These are phyloP conservation scores for Dendroctonus valens DNA, from an alignment of 1,140 invertebrate species.

Conservation along the genomic window DNA sequence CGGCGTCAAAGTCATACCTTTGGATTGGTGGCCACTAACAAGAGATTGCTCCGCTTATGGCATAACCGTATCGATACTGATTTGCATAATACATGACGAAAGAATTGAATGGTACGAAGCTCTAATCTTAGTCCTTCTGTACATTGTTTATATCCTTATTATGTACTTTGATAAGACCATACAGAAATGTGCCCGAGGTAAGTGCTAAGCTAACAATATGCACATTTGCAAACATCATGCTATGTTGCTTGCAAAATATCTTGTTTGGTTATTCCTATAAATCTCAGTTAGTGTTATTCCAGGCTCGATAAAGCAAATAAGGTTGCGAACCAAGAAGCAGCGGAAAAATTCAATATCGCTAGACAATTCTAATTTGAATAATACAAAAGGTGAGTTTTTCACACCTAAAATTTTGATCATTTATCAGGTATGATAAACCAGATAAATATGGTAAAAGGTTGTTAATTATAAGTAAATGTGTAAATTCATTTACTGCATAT, in stretches of 20 bases:
- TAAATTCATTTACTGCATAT: no score
- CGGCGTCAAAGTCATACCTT: conserved; percentile 70
- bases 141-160: conserved; percentile 78
- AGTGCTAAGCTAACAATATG: conserved; percentile 29
- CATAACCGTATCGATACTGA: conserved; percentile 84
- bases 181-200: conserved; percentile 72
- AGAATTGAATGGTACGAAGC: conserved; percentile 89
- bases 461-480: no score
- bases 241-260: background rate
- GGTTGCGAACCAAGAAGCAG: background rate
- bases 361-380: conserved; percentile 14
- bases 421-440: no score
- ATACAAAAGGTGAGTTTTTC: conserved; percentile 4
- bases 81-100: conserved; percentile 87
- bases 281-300: conserved; percentile 7
- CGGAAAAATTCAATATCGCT: conserved; percentile 11
- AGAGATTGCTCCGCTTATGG: conserved; percentile 89
- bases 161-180: conserved; percentile 86
- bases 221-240: background rate
- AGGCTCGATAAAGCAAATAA: conserved; percentile 15
- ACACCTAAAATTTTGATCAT: no score
- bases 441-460: no score
- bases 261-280: background rate
- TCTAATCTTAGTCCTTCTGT: conserved; percentile 73
- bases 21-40: conserved; percentile 92